These are phyloP conservation scores for Aphidius colemani DNA, from an alignment of 2,888 invertebrate species.

Conservation along the genomic window DNA sequence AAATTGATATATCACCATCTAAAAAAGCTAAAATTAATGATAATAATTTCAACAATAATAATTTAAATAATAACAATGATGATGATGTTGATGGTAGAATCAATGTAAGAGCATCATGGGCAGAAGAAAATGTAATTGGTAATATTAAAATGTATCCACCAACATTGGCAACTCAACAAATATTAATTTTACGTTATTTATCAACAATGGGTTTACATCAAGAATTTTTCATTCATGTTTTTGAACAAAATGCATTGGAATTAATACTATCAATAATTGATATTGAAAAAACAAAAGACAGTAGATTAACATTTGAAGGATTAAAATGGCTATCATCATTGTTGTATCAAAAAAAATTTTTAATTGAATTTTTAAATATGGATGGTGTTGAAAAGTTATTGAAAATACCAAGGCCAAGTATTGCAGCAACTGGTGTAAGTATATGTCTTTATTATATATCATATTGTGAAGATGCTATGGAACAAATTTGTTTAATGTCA, in stretches of 20 bases:
- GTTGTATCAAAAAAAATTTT: slow-evolving; percentile 98
- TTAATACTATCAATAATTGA: slow-evolving; percentile 90
- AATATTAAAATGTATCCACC: slow-evolving; percentile 89
- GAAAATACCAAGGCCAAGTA: slow-evolving; percentile 89
- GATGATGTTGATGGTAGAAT: no score
- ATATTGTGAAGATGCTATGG: slow-evolving; percentile 98
- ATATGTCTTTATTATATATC: slow-evolving; percentile 96
- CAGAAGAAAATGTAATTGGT: slow-evolving; percentile 86
- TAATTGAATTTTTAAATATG: slow-evolving; percentile 89
- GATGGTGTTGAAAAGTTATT: slow-evolving; percentile 85
- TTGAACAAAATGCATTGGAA: slow-evolving; percentile 89
- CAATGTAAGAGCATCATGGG: slow-evolving; percentile 81
- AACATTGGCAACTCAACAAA: slow-evolving; percentile 85
- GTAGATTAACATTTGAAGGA: slow-evolving; percentile 93
- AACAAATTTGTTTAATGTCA: slow-evolving; percentile 86
- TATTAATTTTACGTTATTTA: slow-evolving; percentile 91
- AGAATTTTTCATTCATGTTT: slow-evolving; percentile 91
- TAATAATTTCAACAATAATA: slow-evolving; percentile 3
- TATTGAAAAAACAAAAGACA: slow-evolving; percentile 84
- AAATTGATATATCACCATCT: slow-evolving; percentile 41
- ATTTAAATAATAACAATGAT: no score
- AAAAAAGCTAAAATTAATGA: slow-evolving; percentile 47
- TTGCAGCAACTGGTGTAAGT: slow-evolving; percentile 96
- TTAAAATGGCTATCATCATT: slow-evolving; percentile 92
- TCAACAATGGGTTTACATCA: slow-evolving; percentile 98